Conservation (phyloP, 1,140 invertebrate species). For the Heliconius hewitsoni region DNA sequence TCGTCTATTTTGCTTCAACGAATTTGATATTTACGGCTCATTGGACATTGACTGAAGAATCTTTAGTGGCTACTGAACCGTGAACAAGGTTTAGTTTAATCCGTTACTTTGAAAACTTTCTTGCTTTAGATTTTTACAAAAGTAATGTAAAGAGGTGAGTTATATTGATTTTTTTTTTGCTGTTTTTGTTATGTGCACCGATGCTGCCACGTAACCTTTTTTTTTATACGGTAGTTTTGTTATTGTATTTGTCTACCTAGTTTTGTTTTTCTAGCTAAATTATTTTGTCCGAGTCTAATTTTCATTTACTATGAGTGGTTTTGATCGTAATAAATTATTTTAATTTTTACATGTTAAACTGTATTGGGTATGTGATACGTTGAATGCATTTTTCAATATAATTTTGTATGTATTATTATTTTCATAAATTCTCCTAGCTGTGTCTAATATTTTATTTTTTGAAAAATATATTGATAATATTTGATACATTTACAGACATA, state of each 20-base stretch:
- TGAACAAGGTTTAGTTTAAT: constrained; percentile 23
- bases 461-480: background rate
- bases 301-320: background rate
- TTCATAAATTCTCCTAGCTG: too few relatives aligned
- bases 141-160: background rate
- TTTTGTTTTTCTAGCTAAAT: background rate
- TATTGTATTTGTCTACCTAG: background rate
- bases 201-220: background rate
- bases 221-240: background rate
- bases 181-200: background rate
- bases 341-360: background rate
- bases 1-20: constrained; percentile 20
- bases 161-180: background rate
- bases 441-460: too few relatives aligned
- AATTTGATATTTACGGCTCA: constrained; percentile 31
- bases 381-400: too few relatives aligned
- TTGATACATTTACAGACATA: background rate
- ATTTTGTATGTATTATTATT: too few relatives aligned
- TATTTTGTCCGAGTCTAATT: background rate
- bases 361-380: background rate
- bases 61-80: constrained; percentile 30
- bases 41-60: constrained; percentile 24
- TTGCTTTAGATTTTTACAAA: background rate
- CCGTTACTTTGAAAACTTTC: constrained; percentile 20
- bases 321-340: background rate